Conservation (phyloP, 2,888 invertebrate species). For the Tachina lurida region DNA sequence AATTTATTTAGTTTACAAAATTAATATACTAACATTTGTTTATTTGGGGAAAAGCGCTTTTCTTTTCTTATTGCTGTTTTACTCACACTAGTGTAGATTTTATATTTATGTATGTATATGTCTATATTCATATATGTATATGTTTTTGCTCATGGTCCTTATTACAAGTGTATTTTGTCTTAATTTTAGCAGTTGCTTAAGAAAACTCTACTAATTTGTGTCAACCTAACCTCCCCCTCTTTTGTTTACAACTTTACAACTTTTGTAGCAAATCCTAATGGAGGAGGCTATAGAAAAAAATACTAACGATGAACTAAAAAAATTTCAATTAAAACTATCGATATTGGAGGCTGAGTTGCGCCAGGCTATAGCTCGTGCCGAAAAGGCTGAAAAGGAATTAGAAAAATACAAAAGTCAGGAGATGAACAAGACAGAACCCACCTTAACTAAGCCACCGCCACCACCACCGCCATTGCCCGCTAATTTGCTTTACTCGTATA, state of each 20-base stretch:
- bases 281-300: conserved; percentile 84
- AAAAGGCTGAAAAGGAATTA: conserved; percentile 84
- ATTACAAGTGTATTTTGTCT: conserved; percentile 56
- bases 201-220: conserved; percentile 79
- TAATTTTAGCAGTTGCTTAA: conserved; percentile 71
- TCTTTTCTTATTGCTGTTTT: conserved; percentile 5
- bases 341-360: conserved; percentile 84
- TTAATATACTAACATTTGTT: conserved; percentile 67
- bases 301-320: conserved; percentile 84
- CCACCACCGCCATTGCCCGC: conserved; percentile 80
- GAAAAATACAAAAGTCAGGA: conserved; percentile 76
- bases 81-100: neutral
- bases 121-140: neutral
- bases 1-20: conserved; percentile 52
- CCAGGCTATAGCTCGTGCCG: conserved; percentile 83
- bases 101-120: conserved; percentile 4
- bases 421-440: conserved; percentile 72
- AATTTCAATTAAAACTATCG: conserved; percentile 85
- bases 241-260: conserved; percentile 69
- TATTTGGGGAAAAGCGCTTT: conserved; percentile 8
- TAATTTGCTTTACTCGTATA: conserved; percentile 80
- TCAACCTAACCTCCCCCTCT: conserved; percentile 70
- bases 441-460: conserved; percentile 80
- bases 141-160: conserved; percentile 49
- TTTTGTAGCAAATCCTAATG: conserved; percentile 83